Conservation (phyloP, 2,113 vertebrate species). For the Apteryx mantelli region DNA sequence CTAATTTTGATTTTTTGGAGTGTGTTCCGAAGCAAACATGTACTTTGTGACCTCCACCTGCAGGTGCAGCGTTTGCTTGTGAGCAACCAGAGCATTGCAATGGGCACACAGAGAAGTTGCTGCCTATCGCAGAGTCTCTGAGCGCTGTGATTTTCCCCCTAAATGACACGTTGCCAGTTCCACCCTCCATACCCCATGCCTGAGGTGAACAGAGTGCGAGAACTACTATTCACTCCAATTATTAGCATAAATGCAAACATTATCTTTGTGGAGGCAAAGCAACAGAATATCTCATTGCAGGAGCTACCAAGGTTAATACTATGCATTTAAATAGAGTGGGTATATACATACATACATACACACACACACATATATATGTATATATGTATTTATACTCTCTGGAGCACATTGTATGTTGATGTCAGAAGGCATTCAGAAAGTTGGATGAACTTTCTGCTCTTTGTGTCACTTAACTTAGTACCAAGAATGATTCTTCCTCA, state of each 20-base stretch:
- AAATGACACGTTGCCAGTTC: background rate
- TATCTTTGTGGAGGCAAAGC: background rate
- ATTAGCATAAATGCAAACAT: background rate
- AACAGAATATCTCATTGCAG: background rate
- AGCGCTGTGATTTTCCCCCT: background rate
- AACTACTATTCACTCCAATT: background rate
- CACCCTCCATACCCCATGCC: background rate
- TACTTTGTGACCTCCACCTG: background rate
- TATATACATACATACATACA: background rate
- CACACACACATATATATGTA: background rate
- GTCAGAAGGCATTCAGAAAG: background rate
- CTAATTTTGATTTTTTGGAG: background rate
- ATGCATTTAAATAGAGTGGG: background rate
- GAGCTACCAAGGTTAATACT: background rate
- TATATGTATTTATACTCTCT: background rate
- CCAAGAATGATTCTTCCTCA: background rate
- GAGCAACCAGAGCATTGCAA: background rate
- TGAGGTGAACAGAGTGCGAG: rapidly evolving
- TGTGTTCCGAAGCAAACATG: background rate
- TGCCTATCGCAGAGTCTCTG: rapidly evolving
- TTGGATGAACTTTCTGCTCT: background rate
- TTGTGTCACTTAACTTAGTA: background rate
- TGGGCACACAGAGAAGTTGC: background rate
- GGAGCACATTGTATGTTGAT: background rate
- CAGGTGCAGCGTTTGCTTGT: background rate